These are phyloP conservation scores for Microcebus tavaratra DNA, from an alignment of 2,113 vertebrate genomes.

Conservation along the genomic window DNA sequence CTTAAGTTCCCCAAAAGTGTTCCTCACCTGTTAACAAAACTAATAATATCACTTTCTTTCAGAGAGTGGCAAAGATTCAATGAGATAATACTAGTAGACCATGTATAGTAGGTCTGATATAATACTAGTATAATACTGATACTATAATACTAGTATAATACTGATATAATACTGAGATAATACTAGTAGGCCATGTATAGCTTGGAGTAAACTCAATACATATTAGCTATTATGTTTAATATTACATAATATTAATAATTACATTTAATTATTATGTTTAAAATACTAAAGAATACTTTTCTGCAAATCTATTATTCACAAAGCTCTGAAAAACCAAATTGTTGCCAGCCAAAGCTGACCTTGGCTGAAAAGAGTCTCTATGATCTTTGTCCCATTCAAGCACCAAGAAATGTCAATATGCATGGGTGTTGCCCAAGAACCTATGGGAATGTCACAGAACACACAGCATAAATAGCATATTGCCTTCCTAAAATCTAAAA, in stretches of 20 bases:
- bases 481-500: neutral
- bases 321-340: neutral
- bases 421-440: too few relatives aligned
- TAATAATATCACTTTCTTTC: neutral
- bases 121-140: too few relatives aligned
- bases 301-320: neutral
- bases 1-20: neutral
- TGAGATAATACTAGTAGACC: neutral
- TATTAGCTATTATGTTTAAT: neutral
- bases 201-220: neutral
- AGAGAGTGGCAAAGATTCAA: neutral
- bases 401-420: neutral
- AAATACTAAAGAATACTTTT: too few relatives aligned
- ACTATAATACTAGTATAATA: too few relatives aligned
- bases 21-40: neutral
- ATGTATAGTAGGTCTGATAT: too few relatives aligned
- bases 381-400: neutral
- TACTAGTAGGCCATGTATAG: neutral
- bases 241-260: neutral
- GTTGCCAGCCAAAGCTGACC: neutral
- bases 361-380: neutral
- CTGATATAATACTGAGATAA: too few relatives aligned
- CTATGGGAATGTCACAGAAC: neutral
- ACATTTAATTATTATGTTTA: too few relatives aligned
- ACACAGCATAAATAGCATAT: accelerated